Evolutionary conservation across 2,888 invertebrate genomes (phyloP).

Genomic region (Megaustenia siamemsis): DNA sequence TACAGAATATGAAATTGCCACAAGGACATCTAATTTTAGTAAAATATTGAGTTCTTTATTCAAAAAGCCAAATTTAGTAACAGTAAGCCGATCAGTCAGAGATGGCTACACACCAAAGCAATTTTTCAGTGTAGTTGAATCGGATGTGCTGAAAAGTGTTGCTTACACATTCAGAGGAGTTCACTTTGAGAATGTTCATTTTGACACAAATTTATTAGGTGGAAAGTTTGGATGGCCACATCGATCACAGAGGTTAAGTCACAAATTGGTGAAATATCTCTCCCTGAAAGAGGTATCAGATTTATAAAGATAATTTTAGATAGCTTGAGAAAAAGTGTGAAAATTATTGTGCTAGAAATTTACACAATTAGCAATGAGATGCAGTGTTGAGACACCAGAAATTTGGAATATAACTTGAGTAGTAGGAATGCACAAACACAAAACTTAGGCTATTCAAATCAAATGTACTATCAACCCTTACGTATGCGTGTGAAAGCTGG

Average conservation of each 20-base stretch:
- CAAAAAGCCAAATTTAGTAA: constrained; percentile 62
- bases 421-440: too few species aligned
- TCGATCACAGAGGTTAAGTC: background rate
- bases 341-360: too few species aligned
- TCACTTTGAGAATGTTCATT: constrained; percentile 59
- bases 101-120: constrained; percentile 75
- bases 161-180: constrained; percentile 55
- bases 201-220: constrained; percentile 71
- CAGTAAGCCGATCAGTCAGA: constrained; percentile 73
- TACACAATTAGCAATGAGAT: too few species aligned
- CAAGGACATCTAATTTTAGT: constrained; percentile 59
- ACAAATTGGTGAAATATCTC: constrained; percentile 20
- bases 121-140: constrained; percentile 66
- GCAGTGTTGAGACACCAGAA: too few species aligned
- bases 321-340: too few species aligned
- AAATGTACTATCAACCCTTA: too few species aligned
- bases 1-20: constrained; percentile 57
- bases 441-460: too few species aligned
- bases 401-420: too few species aligned
- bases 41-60: constrained; percentile 59
- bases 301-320: background rate
- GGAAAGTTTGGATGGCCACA: constrained; percentile 69
- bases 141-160: constrained; percentile 61
- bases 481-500: too few species aligned
- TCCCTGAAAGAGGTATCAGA: background rate